These are phyloP conservation scores for Trypoxylon attenuatum DNA, from an alignment of 2,888 invertebrate species.

Conservation along the genomic window DNA sequence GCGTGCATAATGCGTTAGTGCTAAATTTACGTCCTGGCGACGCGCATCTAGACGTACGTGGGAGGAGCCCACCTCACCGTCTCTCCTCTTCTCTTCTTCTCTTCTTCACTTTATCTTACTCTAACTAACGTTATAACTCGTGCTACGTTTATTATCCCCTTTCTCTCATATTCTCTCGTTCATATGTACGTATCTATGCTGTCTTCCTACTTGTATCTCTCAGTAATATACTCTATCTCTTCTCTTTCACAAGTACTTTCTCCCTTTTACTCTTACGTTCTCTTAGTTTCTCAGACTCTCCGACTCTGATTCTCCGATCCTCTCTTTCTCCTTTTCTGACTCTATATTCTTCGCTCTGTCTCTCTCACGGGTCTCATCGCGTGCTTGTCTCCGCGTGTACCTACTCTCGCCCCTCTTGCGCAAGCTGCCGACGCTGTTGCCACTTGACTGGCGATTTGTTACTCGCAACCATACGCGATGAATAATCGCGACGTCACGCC, in stretches of 20 bases:
- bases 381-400: slow-evolving; percentile 15
- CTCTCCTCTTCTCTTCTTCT: slow-evolving; percentile 20
- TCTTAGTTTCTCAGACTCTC: slow-evolving; percentile 1
- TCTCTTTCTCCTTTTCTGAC: slow-evolving; percentile 3
- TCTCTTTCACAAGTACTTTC: background rate
- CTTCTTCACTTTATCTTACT: no score
- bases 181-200: no score
- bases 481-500: slow-evolving; percentile 67
- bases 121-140: no score
- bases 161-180: no score
- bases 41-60: slow-evolving; percentile 63
- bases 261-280: background rate
- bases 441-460: slow-evolving; percentile 74
- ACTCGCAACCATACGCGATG: slow-evolving; percentile 71
- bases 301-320: slow-evolving; percentile 1
- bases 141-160: no score
- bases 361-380: slow-evolving; percentile 2
- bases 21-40: slow-evolving; percentile 72
- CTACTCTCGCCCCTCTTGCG: slow-evolving; percentile 42
- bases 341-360: background rate
- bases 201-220: no score
- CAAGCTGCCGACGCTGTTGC: slow-evolving; percentile 65
- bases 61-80: slow-evolving; percentile 53
- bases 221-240: background rate
- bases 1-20: slow-evolving; percentile 73